phyloP scores from a whole-genome alignment of 1,140 invertebrate species.

The Planococcus citri region DNA sequence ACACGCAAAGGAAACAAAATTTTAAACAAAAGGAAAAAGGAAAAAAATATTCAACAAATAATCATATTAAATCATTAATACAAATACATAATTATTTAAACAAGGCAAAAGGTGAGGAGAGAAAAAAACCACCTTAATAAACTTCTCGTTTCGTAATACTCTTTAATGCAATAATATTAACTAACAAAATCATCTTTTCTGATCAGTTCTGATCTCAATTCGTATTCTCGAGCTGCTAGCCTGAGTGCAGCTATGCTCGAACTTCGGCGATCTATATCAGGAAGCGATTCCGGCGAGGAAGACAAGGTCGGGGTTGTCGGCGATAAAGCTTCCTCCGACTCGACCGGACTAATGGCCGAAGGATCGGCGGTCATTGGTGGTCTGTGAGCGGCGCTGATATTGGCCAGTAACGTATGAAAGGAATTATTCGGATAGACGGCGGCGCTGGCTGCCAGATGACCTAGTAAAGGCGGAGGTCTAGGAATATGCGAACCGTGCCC shows the following conservation, averaged over 20 bases:
- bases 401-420: constrained; percentile 71
- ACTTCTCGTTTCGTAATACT: too few species aligned
- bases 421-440: constrained; percentile 52
- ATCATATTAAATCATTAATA: too few species aligned
- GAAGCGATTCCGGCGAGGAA: constrained; percentile 32
- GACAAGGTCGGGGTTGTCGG: constrained; percentile 13
- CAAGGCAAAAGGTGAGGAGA: too few species aligned
- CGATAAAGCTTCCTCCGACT: constrained; percentile 38
- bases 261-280: constrained; percentile 63
- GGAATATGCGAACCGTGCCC: constrained; percentile 46
- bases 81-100: too few species aligned
- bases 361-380: constrained; percentile 37
- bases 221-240: constrained; percentile 83
- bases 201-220: constrained; percentile 37
- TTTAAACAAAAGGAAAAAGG: background rate
- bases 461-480: constrained; percentile 42
- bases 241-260: constrained; percentile 81
- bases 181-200: constrained; percentile 12
- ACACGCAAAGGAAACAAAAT: background rate
- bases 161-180: too few species aligned
- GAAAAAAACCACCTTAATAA: too few species aligned
- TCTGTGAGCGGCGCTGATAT: constrained; percentile 56
- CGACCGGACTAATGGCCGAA: constrained; percentile 32
- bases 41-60: background rate
- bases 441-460: constrained; percentile 39